A percentile compares a stretch with the other conserved stretches of the same genome.
Evolutionary conservation across 2,113 vertebrate genomes (phyloP).

Genomic region (Upupa epops): DNA sequence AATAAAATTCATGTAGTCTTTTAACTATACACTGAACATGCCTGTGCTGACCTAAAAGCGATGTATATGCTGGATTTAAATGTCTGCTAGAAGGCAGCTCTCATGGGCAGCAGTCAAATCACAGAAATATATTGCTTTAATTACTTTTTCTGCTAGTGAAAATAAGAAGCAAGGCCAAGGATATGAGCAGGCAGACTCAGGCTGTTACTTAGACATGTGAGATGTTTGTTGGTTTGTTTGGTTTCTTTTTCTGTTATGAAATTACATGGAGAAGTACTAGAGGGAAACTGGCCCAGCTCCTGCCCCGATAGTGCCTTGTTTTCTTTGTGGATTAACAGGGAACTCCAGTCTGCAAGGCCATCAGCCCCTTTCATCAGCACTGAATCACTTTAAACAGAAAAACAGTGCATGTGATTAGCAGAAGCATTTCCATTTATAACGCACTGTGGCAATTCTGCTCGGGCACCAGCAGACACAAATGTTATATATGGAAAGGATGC

Average conservation of each 20-base stretch:
- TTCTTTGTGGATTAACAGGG: background rate
- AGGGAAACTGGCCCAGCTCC: background rate
- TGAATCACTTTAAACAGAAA: background rate
- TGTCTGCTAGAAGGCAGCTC: background rate
- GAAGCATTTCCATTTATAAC: background rate
- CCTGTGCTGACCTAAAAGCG: background rate
- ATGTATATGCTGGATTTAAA: background rate
- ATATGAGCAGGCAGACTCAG: background rate
- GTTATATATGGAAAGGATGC: background rate
- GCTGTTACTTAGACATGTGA: background rate
- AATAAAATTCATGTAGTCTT: background rate
- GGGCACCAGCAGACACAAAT: background rate
- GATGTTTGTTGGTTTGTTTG: rapidly evolving
- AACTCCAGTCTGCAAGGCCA: background rate
- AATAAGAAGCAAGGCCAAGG: background rate
- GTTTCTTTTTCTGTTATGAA: rapidly evolving
- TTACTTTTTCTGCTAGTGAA: background rate
- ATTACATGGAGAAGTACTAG: background rate
- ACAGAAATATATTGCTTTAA: background rate
- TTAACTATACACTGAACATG: background rate
- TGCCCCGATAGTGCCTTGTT: background rate
- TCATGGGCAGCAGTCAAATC: background rate
- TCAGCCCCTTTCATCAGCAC: background rate
- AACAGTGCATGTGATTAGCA: background rate
- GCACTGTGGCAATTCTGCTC: background rate